Evolutionary conservation across 1,140 invertebrate genomes (phyloP).

Genomic region (Drosophila setifemur): DNA sequence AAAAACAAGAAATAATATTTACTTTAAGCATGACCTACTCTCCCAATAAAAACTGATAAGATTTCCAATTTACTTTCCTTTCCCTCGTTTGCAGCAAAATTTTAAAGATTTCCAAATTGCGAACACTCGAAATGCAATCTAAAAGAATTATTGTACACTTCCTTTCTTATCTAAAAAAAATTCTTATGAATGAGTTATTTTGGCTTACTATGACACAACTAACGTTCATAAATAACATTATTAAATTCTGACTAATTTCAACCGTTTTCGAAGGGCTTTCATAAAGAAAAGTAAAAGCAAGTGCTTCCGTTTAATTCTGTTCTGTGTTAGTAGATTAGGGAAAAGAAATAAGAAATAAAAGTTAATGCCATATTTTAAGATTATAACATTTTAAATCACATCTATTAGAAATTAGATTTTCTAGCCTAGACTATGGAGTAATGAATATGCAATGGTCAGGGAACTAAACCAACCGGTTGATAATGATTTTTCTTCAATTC

Average conservation of each 20-base stretch:
- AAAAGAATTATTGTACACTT: background rate
- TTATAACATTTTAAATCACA: background rate
- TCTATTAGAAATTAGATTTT: no score
- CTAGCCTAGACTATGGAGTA: no score
- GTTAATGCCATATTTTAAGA: no score
- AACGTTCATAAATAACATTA: background rate
- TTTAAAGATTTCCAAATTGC: conserved; percentile 6
- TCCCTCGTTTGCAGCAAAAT: no score
- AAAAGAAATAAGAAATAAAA: no score
- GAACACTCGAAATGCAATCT: conserved; percentile 5
- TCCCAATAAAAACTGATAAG: conserved; percentile 4
- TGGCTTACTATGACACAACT: background rate
- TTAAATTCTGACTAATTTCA: background rate
- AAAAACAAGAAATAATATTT: no score
- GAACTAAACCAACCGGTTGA: no score
- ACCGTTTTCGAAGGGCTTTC: background rate
- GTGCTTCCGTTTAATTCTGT: background rate
- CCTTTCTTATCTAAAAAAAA: background rate
- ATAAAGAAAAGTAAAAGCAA: background rate
- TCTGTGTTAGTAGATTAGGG: no score
- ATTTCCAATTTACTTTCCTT: background rate
- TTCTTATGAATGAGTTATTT: background rate
- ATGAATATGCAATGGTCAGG: no score
- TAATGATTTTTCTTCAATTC: no score
- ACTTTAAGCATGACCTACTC: background rate